phyloP scores from a whole-genome alignment of 1,140 invertebrate genomes.

The Sarcophaga peregrina region DNA sequence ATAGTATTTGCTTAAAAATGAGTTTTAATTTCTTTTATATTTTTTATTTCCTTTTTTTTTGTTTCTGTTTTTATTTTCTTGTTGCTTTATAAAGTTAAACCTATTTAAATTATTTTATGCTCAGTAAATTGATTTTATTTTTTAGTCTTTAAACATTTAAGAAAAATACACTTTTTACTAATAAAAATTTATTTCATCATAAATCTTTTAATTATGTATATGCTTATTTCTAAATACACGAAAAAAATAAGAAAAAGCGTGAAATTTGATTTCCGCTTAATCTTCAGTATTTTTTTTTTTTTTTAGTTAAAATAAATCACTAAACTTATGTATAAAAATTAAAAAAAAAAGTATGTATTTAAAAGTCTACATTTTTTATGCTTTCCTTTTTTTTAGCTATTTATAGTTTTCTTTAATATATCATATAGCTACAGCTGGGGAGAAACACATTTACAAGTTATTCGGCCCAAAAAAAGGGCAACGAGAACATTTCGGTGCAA shows the following conservation, averaged over 20 bases:
- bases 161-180: slow-evolving; percentile 39
- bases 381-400: neutral
- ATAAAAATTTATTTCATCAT: slow-evolving; percentile 32
- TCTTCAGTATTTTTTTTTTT: neutral
- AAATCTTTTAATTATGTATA: slow-evolving; percentile 47
- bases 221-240: slow-evolving; percentile 54
- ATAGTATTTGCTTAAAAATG: slow-evolving; percentile 10
- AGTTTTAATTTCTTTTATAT: neutral
- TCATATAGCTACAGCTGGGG: neutral
- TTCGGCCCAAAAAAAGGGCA: neutral
- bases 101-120: slow-evolving; percentile 24
- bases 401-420: neutral
- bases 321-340: slow-evolving; percentile 39
- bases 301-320: neutral
- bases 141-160: slow-evolving; percentile 41
- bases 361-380: slow-evolving; percentile 6
- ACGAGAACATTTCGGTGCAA: neutral
- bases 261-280: slow-evolving; percentile 64
- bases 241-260: slow-evolving; percentile 57
- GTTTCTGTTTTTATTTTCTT: neutral
- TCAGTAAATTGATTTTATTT: slow-evolving; percentile 19
- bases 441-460: neutral
- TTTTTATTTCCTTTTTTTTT: slow-evolving; percentile 22
- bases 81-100: slow-evolving; percentile 32
- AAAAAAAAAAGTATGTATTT: neutral